phyloP scores from a whole-genome alignment of 2,797 vertebrate genomes.

The Chaetophractus vellerosus region DNA sequence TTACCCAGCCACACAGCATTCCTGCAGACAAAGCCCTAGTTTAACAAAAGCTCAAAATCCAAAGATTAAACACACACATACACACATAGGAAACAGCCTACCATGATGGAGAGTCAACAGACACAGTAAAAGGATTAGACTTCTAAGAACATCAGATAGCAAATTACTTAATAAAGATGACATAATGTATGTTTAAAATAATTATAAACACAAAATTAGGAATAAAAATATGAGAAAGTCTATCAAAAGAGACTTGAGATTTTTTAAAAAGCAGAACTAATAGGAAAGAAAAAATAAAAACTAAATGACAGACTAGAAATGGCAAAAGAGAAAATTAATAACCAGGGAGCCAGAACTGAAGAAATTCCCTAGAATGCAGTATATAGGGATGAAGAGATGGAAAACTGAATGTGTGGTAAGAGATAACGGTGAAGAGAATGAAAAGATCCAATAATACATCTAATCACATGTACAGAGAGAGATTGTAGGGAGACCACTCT shows the following conservation, averaged over 20 bases:
- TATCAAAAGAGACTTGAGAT: neutral
- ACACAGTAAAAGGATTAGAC: neutral
- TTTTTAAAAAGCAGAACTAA: neutral
- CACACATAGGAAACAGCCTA: neutral
- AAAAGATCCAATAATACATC: neutral
- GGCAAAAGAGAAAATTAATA: neutral
- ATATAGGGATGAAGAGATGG: neutral
- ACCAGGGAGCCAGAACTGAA: conserved; percentile 9
- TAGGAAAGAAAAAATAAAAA: conserved; percentile 44
- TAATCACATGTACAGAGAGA: neutral
- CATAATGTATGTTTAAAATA: neutral
- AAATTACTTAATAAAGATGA: conserved; percentile 33
- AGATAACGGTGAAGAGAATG: neutral
- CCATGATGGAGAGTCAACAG: neutral
- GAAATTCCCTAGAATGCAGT: neutral
- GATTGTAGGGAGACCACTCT: neutral
- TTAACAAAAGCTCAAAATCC: neutral
- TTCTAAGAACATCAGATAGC: neutral
- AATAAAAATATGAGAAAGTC: conserved; percentile 21
- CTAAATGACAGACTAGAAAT: conserved; percentile 32
- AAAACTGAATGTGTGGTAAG: neutral
- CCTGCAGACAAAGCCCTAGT: neutral
- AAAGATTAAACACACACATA: neutral
- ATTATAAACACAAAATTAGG: neutral
- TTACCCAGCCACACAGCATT: neutral